Conservation (phyloP, 2,888 invertebrate genomes). For the Marasmarcha lunaedactyla region DNA sequence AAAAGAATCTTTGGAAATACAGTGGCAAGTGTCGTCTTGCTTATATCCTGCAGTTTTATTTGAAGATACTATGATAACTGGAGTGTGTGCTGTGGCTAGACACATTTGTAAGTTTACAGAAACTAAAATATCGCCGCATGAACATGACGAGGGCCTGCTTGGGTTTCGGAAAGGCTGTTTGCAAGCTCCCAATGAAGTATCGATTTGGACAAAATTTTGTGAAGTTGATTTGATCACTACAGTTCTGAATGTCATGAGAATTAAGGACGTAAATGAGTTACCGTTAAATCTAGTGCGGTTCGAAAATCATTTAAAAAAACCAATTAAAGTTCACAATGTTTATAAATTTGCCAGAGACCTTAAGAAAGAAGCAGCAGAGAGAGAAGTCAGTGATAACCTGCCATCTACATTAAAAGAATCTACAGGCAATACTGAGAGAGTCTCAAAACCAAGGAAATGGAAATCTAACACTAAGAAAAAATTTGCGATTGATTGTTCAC, state of each 20-base stretch:
- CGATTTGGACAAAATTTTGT: conserved; percentile 93
- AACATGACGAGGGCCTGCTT: conserved; percentile 68
- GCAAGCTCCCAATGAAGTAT: conserved; percentile 85
- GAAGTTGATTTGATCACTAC: conserved; percentile 82
- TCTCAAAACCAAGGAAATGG: conserved; percentile 55
- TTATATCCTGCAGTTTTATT: conserved; percentile 74
- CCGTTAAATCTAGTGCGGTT: conserved; percentile 81
- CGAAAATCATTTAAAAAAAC: conserved; percentile 86
- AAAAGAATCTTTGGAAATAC: conserved; percentile 35
- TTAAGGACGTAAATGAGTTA: conserved; percentile 36
- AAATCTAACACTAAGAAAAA: conserved; percentile 50
- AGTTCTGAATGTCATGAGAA: conserved; percentile 49
- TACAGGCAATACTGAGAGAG: conserved; percentile 16
- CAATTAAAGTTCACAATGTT: conserved; percentile 87
- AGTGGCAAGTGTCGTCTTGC: conserved; percentile 61
- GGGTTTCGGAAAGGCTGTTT: conserved; percentile 86
- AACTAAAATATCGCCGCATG: conserved; percentile 19
- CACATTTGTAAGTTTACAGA: conserved; percentile 38
- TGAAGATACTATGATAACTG: conserved; percentile 76
- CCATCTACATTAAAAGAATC: conserved; percentile 21
- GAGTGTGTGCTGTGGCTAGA: conserved; percentile 78
- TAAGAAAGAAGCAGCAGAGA: conserved; percentile 30
- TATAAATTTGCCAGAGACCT: conserved; percentile 77
- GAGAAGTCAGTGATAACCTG: conserved; percentile 12
- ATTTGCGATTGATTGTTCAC: conserved; percentile 43